Evolutionary conservation across 1,140 invertebrate genomes (phyloP).

Genomic region (Arctopsyche grandis): DNA sequence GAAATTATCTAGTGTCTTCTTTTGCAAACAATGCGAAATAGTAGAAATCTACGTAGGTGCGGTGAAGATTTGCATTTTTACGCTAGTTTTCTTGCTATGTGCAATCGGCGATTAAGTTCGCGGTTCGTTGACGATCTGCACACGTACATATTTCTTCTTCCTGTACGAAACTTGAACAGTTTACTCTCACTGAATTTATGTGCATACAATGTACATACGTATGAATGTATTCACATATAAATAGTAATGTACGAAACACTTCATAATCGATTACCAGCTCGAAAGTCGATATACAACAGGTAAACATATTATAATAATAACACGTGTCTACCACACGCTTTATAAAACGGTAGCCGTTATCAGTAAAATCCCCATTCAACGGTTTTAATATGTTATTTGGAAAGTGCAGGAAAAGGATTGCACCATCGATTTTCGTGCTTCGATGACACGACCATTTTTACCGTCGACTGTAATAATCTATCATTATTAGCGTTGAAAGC

Average conservation of each 20-base stretch:
- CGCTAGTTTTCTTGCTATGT: neutral
- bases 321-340: neutral
- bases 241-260: too few relatives aligned
- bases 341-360: neutral
- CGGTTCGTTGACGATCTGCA: neutral
- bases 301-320: too few relatives aligned
- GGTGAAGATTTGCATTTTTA: neutral
- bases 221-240: neutral
- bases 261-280: too few relatives aligned
- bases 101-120: neutral
- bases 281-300: too few relatives aligned
- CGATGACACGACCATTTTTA: conserved; percentile 28
- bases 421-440: neutral
- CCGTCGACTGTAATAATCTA: neutral
- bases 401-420: conserved; percentile 29
- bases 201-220: neutral
- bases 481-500: conserved; percentile 17
- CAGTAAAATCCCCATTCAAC: neutral
- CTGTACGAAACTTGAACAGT: neutral
- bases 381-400: too few relatives aligned
- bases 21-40: neutral
- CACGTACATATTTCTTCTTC: conserved; percentile 1
- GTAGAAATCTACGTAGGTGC: neutral
- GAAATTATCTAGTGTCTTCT: too few relatives aligned
- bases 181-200: neutral